Evolutionary conservation across 92 coral and sea anemone species (phyloP).

Genomic region (Micromussa lordhowensis): DNA sequence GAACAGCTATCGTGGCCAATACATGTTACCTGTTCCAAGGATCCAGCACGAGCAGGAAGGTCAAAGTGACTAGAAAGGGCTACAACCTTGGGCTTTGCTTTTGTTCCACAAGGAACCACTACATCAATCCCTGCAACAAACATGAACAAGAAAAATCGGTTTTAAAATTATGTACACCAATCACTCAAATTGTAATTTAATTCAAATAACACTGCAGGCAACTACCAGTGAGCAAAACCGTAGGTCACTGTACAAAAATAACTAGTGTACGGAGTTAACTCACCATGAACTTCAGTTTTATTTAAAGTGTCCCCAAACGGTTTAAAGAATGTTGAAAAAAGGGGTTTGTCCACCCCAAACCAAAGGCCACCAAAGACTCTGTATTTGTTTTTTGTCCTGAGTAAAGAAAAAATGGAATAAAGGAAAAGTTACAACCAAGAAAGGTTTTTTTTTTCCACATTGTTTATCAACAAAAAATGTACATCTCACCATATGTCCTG

Average conservation of each 20-base stretch:
- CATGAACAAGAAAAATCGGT: slow-evolving; percentile 4
- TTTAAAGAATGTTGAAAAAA: too few relatives aligned
- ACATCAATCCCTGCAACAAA: slow-evolving; percentile 25
- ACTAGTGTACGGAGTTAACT: background rate
- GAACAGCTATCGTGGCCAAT: slow-evolving; percentile 56
- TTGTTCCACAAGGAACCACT: slow-evolving; percentile 42
- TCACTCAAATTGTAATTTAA: background rate
- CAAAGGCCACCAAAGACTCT: slow-evolving; percentile 52
- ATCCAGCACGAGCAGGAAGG: slow-evolving; percentile 71
- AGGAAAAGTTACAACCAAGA: background rate
- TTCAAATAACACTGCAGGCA: background rate
- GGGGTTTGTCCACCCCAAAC: slow-evolving; percentile 59
- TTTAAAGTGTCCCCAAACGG: slow-evolving; percentile 44
- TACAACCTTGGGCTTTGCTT: slow-evolving; percentile 32
- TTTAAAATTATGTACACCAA: background rate
- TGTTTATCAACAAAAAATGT: background rate
- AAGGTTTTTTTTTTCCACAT: background rate
- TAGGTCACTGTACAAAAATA: slow-evolving; percentile 6
- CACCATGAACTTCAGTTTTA: slow-evolving; percentile 33
- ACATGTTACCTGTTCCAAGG: slow-evolving; percentile 51
- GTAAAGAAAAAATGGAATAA: background rate
- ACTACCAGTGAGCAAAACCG: slow-evolving; percentile 5
- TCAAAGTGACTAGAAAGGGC: slow-evolving; percentile 67
- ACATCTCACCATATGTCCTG: slow-evolving; percentile 15
- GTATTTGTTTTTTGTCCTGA: slow-evolving; percentile 45